A percentile compares a stretch with the other conserved stretches of the same genome.
These are phyloP conservation scores for Eurytoma adleriae DNA, from an alignment of 2,888 invertebrate genomes.

Conservation along the genomic window DNA sequence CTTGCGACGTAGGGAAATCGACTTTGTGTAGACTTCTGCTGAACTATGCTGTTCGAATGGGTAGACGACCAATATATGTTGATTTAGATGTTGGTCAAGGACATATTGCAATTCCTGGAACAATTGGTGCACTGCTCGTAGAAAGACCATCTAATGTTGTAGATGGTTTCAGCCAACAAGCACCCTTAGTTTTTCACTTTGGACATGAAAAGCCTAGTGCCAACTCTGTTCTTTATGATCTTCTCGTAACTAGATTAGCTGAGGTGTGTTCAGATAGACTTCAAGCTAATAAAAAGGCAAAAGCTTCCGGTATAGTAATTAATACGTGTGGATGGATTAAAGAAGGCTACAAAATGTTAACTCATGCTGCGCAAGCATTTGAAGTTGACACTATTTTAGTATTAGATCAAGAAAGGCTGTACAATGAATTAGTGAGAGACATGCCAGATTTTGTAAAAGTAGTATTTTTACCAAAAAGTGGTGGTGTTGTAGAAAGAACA, in stretches of 20 bases:
- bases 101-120: slow-evolving; percentile 93
- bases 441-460: slow-evolving; percentile 96
- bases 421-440: slow-evolving; percentile 94
- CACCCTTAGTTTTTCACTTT: slow-evolving; percentile 95
- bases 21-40: slow-evolving; percentile 91
- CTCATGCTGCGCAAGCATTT: slow-evolving; percentile 94
- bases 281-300: slow-evolving; percentile 91
- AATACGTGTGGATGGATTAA: slow-evolving; percentile 99
- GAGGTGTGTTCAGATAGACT: slow-evolving; percentile 90
- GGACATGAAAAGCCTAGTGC: slow-evolving; percentile 88
- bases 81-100: slow-evolving; percentile 98
- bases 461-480: slow-evolving; percentile 94
- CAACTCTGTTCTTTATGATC: slow-evolving; percentile 90
- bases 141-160: slow-evolving; percentile 96
- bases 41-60: slow-evolving; percentile 96
- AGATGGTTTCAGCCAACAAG: slow-evolving; percentile 95
- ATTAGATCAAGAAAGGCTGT: slow-evolving; percentile 96
- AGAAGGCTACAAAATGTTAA: slow-evolving; percentile 90
- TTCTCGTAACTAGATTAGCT: slow-evolving; percentile 89
- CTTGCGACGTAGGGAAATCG: slow-evolving; percentile 97
- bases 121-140: slow-evolving; percentile 91
- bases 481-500: slow-evolving; percentile 95
- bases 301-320: slow-evolving; percentile 93
- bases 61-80: slow-evolving; percentile 91
- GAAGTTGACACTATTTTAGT: slow-evolving; percentile 97